Percentiles rank a stretch among this genome's conserved stretches.
Conservation (phyloP, 1,140 invertebrate species). For the Drosophila ohnishii region DNA sequence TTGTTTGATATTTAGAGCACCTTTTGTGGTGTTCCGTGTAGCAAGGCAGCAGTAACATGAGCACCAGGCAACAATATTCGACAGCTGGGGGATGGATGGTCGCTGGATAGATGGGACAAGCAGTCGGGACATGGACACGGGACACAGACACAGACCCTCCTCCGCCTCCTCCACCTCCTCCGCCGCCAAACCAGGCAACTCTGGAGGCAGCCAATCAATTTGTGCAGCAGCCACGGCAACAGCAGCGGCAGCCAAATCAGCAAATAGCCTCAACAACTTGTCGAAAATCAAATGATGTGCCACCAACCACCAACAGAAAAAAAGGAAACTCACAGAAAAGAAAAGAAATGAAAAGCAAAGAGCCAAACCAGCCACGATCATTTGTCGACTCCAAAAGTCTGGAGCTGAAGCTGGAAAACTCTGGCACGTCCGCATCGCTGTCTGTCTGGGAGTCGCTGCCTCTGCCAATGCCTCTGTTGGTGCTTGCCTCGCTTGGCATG, state of each 20-base stretch:
- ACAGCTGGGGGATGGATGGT: conserved; percentile 62
- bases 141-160: conserved; percentile 29
- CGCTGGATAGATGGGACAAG: conserved; percentile 69
- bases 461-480: conserved; percentile 28
- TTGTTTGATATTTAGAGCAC: neutral
- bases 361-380: conserved; percentile 67
- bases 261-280: conserved; percentile 80
- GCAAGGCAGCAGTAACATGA: conserved; percentile 6
- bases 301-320: conserved; percentile 67
- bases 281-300: conserved; percentile 81
- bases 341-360: conserved; percentile 20
- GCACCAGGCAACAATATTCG: conserved; percentile 41
- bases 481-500: conserved; percentile 43
- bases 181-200: neutral
- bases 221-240: conserved; percentile 53
- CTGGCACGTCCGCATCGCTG: conserved; percentile 77
- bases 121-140: conserved; percentile 54
- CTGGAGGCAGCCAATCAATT: conserved; percentile 72
- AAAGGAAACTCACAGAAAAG: conserved; percentile 16
- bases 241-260: conserved; percentile 66
- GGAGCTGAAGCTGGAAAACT: conserved; percentile 26
- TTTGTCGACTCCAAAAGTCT: conserved; percentile 67
- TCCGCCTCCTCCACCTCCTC: conserved; percentile 1
- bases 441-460: conserved; percentile 12
- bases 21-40: conserved; percentile 4